Evolutionary conservation across 1,140 invertebrate genomes (phyloP).

Genomic region (Drosophila sucinea): DNA sequence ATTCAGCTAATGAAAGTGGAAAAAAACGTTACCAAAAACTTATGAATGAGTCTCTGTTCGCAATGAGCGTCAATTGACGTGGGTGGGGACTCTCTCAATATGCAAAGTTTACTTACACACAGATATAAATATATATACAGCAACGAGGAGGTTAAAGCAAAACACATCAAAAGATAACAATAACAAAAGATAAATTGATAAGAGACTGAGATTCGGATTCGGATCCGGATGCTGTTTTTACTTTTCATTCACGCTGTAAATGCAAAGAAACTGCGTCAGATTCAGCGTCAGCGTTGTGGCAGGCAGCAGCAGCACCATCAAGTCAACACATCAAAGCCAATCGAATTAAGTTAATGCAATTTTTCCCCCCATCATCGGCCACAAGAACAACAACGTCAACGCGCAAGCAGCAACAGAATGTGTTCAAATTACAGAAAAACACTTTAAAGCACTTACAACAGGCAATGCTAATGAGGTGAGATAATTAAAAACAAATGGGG

Average conservation of each 20-base stretch:
- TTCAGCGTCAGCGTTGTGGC: not conserved
- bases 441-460: constrained; percentile 58
- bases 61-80: not conserved
- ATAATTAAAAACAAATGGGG: constrained; percentile 52
- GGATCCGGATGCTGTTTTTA: constrained; percentile 12
- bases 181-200: constrained; percentile 16
- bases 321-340: constrained; percentile 17
- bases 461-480: constrained; percentile 64
- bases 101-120: not conserved
- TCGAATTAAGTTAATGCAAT: constrained; percentile 44
- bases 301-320: constrained; percentile 33
- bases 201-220: not conserved
- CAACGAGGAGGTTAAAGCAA: constrained; percentile 10
- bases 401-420: constrained; percentile 22
- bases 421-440: constrained; percentile 67
- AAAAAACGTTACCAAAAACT: not conserved
- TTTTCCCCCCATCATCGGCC: constrained; percentile 1
- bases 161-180: constrained; percentile 1
- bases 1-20: too few relatives aligned
- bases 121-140: not conserved
- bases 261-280: constrained; percentile 9
- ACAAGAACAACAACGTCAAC: constrained; percentile 23
- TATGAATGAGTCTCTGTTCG: constrained; percentile 2
- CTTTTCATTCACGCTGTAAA: not conserved
- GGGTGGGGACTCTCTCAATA: not conserved